Base-by-base conservation (phyloP, 2,888 invertebrate species). In the Hydraecia micacea region DNA sequence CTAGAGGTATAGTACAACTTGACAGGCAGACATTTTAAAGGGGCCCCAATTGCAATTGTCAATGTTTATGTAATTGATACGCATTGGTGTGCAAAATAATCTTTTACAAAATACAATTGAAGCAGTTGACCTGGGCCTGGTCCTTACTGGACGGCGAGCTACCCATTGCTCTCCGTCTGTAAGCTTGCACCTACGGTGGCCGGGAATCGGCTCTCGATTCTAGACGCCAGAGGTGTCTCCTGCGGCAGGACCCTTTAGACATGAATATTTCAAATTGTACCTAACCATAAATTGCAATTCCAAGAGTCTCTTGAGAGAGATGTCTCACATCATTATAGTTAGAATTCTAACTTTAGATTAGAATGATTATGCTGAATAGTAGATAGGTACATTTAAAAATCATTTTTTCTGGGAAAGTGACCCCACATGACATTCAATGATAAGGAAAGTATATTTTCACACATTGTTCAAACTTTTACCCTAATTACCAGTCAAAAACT, bases 401-500 rank as follows among this genome's bases (percentile, higher is more conserved):
- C 0, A 9, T 32, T 63, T 21, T 32, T 32, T 11, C n/a, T 18
- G 9, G 21, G n/a, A 39, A 39, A 25, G 7, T 52, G 42, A 28
- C 25, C 25, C 36, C 13, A 42, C 0, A 46, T 39, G 8, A 11
- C 80, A 28, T 58, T 39, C 11, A 65, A 65, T n/a, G 18, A n/a
- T 21, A 32, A 62, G 1, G 13, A 39, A 71, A 65, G 39, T 49
- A 79, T 7, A 28, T 63, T 55, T 18, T 18, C 13, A n/a, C 36
- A 39, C 52, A 67, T 18, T 25, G 1, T 25, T 32, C 32, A 3
- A 74, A 70, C n/a, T 70, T 70, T 80, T 66, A 70, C 73, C 58
- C 70, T 84, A 73, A 80, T 81, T 77, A 83, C 21, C 11, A 42
- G n/a, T 69, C 42, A 75, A 81, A 52, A 70, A 85, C 72, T 85